Evolutionary conservation across 1,140 invertebrate genomes (phyloP), one percentile per base, ranked within the genome.

Genomic region (Phymorhynchus buccinoides): DNA sequence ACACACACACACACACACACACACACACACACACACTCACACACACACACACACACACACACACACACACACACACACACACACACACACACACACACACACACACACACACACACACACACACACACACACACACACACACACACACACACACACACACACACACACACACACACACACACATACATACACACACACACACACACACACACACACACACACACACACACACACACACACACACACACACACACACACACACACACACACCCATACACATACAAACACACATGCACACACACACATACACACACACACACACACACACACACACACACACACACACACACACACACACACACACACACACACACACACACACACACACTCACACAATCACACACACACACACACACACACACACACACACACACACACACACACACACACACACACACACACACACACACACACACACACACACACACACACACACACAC

Each of bases 101-200:
- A 73, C 14, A 73, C 68, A 73, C n/a, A 73, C 35, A 37, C 68
- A 77, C 14, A 77, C 73, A 77, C 35, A 77, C 73, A 39, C 73
- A 37, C 35, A 39, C 75, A 41, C 30, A 3, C 75, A 42, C 39
- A 37, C 39, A 42, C 44, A n/a, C 44, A 22, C 75, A 78, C 75
- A 42, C 32, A 44, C 27, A 42, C 39, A 42, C 77, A 78, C 39
- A 42, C 77, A 78, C 35, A 42, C 2, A 48, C 39, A 27, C 77
- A 78, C 77, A 44, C 39, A 78, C 27, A 78, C 27, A 41, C 77
- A 42, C 35, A 39, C 32, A 22, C 32, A 22, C 39, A 75, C 32
- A 37, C 32, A 75, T 32, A 75, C 32, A 75, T 14, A 41, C 71
- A 75, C 56, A 62, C 56, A 62, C 56, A 62, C 56, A 62, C 56